Evolutionary conservation across 2,888 invertebrate species (phyloP).

Genomic region (Dasysyrphus albostriatus): DNA sequence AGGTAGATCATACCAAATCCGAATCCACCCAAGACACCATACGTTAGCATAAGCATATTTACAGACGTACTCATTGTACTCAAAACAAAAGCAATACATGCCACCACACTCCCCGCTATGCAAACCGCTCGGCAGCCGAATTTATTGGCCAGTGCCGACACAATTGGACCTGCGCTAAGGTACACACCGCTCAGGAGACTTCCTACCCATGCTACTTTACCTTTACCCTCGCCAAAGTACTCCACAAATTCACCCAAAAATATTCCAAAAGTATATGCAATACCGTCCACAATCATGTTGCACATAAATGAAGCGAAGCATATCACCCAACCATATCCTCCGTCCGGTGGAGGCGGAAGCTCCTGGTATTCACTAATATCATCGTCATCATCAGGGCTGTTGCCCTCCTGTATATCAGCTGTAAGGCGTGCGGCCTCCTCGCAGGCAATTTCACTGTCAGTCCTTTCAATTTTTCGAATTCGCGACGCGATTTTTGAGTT

Average conservation of each 20-base stretch:
- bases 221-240: constrained; percentile 93
- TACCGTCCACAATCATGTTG: constrained; percentile 99
- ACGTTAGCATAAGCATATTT: constrained; percentile 95
- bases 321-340: constrained; percentile 96
- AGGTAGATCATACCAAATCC: constrained; percentile 97
- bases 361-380: constrained; percentile 90
- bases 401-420: constrained; percentile 86
- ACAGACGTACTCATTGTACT: constrained; percentile 95
- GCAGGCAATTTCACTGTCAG: constrained; percentile 94
- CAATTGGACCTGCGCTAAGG: constrained; percentile 97
- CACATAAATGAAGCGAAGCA: constrained; percentile 98
- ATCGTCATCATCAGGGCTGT: constrained; percentile 86
- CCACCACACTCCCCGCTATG: constrained; percentile 94
- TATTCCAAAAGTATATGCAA: constrained; percentile 99
- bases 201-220: constrained; percentile 96
- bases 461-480: constrained; percentile 85
- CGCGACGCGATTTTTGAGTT: constrained; percentile 80
- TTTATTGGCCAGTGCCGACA: constrained; percentile 97
- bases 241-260: constrained; percentile 92
- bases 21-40: constrained; percentile 96
- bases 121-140: constrained; percentile 97
- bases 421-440: constrained; percentile 93
- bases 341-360: constrained; percentile 94
- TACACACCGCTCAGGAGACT: constrained; percentile 98
- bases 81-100: constrained; percentile 92